A percentile compares a stretch with the other conserved stretches of the same genome.
These are phyloP conservation scores for Sternarchorhynchus goeldii DNA, from an alignment of 2,797 vertebrate species.

Conservation along the genomic window DNA sequence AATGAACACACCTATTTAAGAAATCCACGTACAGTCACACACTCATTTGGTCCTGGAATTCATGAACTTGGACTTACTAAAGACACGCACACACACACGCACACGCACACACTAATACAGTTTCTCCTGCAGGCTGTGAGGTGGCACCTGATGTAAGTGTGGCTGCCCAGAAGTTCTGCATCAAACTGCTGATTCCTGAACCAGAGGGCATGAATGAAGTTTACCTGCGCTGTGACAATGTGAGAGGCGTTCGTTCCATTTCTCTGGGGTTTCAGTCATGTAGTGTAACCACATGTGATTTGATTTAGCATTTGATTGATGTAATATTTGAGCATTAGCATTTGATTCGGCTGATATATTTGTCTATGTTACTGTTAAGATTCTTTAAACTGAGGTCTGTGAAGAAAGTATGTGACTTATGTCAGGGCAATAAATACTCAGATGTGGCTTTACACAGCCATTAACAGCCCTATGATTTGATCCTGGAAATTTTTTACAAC, in stretches of 20 bases:
- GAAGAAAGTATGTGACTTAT: no score
- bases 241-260: slow-evolving; percentile 49
- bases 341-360: no score
- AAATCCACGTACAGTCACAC: background rate
- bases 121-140: slow-evolving; percentile 73
- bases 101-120: background rate
- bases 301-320: no score
- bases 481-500: no score
- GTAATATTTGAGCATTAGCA: no score
- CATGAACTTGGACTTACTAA: background rate
- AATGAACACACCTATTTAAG: background rate
- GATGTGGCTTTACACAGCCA: no score
- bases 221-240: slow-evolving; percentile 76
- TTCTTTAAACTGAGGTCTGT: no score
- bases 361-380: no score
- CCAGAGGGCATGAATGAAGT: slow-evolving; percentile 81
- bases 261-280: no score
- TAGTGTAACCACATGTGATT: no score
- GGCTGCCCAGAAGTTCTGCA: slow-evolving; percentile 77
- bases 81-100: background rate
- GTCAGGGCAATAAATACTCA: no score
- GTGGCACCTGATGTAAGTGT: slow-evolving; percentile 78
- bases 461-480: no score
- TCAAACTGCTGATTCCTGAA: slow-evolving; percentile 77
- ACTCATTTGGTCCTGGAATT: background rate